These are phyloP conservation scores for Poeciliopsis paucimaculata DNA, from an alignment of 2,797 vertebrate species.

Conservation along the genomic window DNA sequence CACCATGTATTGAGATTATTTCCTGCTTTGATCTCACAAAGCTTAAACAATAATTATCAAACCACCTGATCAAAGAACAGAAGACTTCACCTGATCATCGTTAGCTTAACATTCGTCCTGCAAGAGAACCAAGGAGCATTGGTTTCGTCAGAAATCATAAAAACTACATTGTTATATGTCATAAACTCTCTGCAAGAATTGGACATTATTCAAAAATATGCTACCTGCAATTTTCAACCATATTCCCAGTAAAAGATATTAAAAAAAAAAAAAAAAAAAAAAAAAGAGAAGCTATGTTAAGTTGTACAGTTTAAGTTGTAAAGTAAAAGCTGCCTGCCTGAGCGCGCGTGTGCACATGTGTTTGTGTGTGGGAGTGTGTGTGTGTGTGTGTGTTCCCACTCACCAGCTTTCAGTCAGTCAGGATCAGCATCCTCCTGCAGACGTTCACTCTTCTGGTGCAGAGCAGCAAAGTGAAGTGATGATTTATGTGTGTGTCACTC, in stretches of 20 bases:
- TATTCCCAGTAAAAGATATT: not conserved
- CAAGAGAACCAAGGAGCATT: not conserved
- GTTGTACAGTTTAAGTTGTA: conserved; percentile 18
- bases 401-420: conserved; percentile 41
- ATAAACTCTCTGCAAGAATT: not conserved
- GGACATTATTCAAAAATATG: not conserved
- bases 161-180: not conserved
- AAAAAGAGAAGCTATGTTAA: not conserved
- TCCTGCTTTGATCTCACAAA: not conserved
- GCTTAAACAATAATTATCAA: not conserved
- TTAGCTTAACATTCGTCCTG: conserved; percentile 32
- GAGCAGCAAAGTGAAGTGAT: conserved; percentile 38
- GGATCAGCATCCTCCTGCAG: conserved; percentile 43
- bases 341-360: not conserved
- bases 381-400: conserved; percentile 22
- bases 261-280: too few species aligned
- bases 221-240: not conserved
- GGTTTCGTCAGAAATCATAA: not conserved
- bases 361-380: not conserved
- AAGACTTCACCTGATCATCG: conserved; percentile 43
- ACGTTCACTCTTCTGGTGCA: conserved; percentile 45
- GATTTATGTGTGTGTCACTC: conserved; percentile 25
- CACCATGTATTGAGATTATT: not conserved
- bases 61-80: conserved; percentile 2
- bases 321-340: not conserved